Percentiles rank a stretch among this genome's conserved stretches.
phyloP scores from a whole-genome alignment of 1,140 invertebrate genomes.

The Muscidifurax raptorellus region DNA sequence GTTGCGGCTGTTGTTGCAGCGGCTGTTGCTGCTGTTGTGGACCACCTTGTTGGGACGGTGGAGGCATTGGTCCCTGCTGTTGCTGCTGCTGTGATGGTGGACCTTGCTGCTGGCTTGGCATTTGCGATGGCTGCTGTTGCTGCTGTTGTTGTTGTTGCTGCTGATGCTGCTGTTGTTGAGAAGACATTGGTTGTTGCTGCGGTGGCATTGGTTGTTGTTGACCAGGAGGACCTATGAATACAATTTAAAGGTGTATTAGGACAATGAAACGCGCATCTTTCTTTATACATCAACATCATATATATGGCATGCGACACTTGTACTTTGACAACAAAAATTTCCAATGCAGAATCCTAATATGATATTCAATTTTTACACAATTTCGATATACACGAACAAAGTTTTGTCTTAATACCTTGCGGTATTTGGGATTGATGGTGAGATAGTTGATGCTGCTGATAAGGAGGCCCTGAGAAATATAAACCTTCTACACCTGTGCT shows the following conservation, averaged over 20 bases:
- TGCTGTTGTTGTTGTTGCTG: constrained; percentile 52
- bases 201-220: constrained; percentile 52
- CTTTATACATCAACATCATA: neutral
- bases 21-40: constrained; percentile 41
- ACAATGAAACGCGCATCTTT: neutral
- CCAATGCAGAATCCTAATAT: neutral
- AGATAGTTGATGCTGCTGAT: constrained; percentile 54
- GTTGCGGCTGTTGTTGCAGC: constrained; percentile 38
- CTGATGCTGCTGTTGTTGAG: constrained; percentile 56
- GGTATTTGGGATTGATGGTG: constrained; percentile 52
- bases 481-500: constrained; percentile 28
- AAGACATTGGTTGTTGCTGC: constrained; percentile 59
- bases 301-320: neutral
- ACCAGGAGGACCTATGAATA: constrained; percentile 28
- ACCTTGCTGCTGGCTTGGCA: constrained; percentile 53
- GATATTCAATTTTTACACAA: constrained; percentile 1
- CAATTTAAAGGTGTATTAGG: too few relatives aligned
- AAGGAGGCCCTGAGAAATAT: constrained; percentile 42
- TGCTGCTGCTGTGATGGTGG: constrained; percentile 52
- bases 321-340: neutral
- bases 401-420: constrained; percentile 43
- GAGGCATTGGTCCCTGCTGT: constrained; percentile 53
- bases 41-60: constrained; percentile 22
- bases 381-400: neutral
- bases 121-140: constrained; percentile 56